phyloP scores from a whole-genome alignment of 2,888 invertebrate species.

The Diadromus collaris region DNA sequence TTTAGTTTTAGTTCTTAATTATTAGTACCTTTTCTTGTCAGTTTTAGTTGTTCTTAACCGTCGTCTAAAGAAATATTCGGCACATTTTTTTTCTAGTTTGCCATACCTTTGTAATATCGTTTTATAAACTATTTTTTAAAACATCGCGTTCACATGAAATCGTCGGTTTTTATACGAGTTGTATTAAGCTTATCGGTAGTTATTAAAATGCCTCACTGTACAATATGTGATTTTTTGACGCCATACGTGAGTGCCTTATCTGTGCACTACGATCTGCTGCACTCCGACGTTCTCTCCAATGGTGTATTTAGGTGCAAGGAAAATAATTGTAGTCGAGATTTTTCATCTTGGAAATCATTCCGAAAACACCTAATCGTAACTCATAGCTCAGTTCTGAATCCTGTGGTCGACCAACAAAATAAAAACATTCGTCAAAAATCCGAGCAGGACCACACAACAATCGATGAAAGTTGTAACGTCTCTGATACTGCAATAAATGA shows the following conservation, averaged over 20 bases:
- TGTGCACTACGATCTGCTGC: slow-evolving; percentile 2
- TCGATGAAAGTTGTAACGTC: not conserved
- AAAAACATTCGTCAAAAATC: not conserved
- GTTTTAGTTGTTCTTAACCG: too few species aligned
- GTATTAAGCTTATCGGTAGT: not conserved
- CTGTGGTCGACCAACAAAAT: not conserved
- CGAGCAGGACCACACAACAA: not conserved
- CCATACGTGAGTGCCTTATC: not conserved
- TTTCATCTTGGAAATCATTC: slow-evolving; percentile 19
- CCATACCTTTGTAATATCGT: not conserved
- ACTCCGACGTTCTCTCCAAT: slow-evolving; percentile 1
- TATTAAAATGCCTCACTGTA: slow-evolving; percentile 1
- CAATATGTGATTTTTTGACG: not conserved
- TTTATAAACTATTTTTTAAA: not conserved
- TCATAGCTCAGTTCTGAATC: not conserved
- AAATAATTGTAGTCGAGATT: slow-evolving; percentile 15
- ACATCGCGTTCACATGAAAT: not conserved
- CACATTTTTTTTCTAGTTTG: too few species aligned
- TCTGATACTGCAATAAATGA: not conserved
- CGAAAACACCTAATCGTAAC: slow-evolving; percentile 9
- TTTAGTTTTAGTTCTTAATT: too few species aligned
- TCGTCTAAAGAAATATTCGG: too few species aligned
- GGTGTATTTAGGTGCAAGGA: slow-evolving; percentile 16
- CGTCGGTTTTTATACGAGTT: too few species aligned
- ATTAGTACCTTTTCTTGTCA: too few species aligned